Base-by-base conservation (phyloP, 37 sponge, comb jelly and placozoan genomes). In the Eunapius fragilis region DNA sequence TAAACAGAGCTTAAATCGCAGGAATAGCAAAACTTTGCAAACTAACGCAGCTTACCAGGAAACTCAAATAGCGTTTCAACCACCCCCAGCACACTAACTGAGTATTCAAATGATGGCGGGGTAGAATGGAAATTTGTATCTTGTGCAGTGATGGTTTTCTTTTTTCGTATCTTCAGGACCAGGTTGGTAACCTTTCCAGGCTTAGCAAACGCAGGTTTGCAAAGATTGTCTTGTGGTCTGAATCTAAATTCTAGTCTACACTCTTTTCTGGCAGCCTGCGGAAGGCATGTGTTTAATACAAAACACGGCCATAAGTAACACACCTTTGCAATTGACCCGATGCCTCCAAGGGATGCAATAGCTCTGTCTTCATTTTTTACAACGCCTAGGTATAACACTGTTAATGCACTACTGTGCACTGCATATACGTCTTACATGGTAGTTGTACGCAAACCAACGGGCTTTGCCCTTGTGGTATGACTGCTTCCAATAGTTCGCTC, bases 181-280 rank as follows among this genome's bases (percentile, higher is more conserved):
- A 86, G 72, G 26, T 41, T 80, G 77, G 87, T 37, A 0, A 67
- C 85, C 33, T 67, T 85, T 17, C 12, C 35, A 2, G 49, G 35
- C 32, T 73, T 77, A 12, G 81, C 79, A 7, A 73, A 7, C 0
- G 80, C 87, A 31, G 92, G 92, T 67, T 86, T 88, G 71, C 95
- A 89, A 68, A 79, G 80, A 2, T 58, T 49, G 70, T 91, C 92
- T 19, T 88, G 85, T 27, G 95, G 93, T 75, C 95, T 77, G 58
- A 89, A 85, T n/a, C 81, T 75, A 48, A 89, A 25, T 37, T 82
- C 89, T 70, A 91, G 77, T 25, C 73, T 48, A 31, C 47, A 45
- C 12, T 77, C 49, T 14, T 33, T 34, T 47, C 76, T 70, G 13
- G 12, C 72, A 3, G 70, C 84, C 89, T 88, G 74, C 17, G 34